phyloP scores from a whole-genome alignment of 2,888 invertebrate species.

The Halocaridina rubra region DNA sequence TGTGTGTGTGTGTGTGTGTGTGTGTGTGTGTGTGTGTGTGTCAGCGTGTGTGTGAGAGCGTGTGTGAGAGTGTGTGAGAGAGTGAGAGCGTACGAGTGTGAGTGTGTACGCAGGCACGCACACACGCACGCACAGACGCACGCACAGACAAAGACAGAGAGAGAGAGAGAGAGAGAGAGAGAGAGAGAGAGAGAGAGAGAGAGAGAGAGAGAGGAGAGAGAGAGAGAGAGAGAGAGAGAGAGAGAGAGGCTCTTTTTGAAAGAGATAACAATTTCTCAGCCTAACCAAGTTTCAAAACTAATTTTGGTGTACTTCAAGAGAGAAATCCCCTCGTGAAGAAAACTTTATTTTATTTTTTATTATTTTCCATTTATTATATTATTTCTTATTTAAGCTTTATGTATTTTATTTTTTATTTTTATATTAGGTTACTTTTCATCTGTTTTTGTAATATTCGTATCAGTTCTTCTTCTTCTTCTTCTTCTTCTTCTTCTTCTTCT shows the following conservation, averaged over 20 bases:
- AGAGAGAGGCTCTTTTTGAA: too few species aligned
- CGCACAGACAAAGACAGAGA: not conserved
- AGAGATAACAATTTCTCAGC: not conserved
- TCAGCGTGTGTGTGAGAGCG: too few species aligned
- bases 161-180: not conserved
- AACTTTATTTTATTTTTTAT: too few species aligned
- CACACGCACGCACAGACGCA: too few species aligned
- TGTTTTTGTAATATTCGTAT: not conserved
- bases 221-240: slow-evolving; percentile 7
- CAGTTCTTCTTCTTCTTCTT: not conserved
- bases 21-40: too few species aligned
- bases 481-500: not conserved
- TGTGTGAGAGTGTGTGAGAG: not conserved
- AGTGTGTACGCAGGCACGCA: too few species aligned
- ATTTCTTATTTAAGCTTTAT: too few species aligned
- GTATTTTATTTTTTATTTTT: too few species aligned
- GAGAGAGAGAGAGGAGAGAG: not conserved
- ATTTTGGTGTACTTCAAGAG: not conserved
- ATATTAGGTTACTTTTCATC: too few species aligned
- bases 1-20: not conserved
- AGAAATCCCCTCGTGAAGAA: too few species aligned
- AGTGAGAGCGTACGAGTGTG: too few species aligned
- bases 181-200: slow-evolving; percentile 3
- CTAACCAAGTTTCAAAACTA: not conserved
- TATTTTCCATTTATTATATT: too few species aligned